Conservation (phyloP, 1,140 invertebrate species). For the Tachypleus tridentatus region DNA sequence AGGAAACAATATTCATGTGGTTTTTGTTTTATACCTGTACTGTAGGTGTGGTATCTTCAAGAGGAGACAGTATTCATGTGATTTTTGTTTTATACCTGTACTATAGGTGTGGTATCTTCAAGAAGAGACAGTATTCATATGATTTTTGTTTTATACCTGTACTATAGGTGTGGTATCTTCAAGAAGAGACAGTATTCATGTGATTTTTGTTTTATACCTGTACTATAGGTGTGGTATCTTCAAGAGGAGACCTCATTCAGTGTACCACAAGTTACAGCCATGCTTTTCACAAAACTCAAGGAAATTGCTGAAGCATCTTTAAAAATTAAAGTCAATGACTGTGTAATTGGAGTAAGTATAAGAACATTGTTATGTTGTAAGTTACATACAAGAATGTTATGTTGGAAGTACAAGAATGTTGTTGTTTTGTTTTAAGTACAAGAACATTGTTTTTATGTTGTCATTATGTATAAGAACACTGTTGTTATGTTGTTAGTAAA, state of each 20-base stretch:
- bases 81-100: constrained; percentile 1
- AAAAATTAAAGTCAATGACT: constrained; percentile 46
- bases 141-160: constrained; percentile 1
- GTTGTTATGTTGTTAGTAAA: too few relatives aligned
- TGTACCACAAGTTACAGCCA: constrained; percentile 91
- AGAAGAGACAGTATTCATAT: not conserved
- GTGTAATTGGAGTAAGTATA: constrained; percentile 49
- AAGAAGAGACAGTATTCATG: not conserved
- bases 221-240: constrained; percentile 16
- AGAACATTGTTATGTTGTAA: too few relatives aligned
- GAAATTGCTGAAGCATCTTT: constrained; percentile 71
- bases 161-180: not conserved
- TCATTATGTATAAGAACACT: too few relatives aligned
- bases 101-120: not conserved
- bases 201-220: constrained; percentile 1
- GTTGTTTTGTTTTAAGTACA: too few relatives aligned
- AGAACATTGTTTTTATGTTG: too few relatives aligned
- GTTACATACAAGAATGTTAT: too few relatives aligned
- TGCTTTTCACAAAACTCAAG: constrained; percentile 95
- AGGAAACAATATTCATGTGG: too few relatives aligned
- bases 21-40: too few relatives aligned
- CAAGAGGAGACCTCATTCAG: constrained; percentile 70
- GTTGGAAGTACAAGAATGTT: too few relatives aligned
- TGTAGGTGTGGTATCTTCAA: too few relatives aligned
- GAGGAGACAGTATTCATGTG: not conserved